Conservation (phyloP, 2,113 vertebrate species). For the Psettodes erumei region DNA sequence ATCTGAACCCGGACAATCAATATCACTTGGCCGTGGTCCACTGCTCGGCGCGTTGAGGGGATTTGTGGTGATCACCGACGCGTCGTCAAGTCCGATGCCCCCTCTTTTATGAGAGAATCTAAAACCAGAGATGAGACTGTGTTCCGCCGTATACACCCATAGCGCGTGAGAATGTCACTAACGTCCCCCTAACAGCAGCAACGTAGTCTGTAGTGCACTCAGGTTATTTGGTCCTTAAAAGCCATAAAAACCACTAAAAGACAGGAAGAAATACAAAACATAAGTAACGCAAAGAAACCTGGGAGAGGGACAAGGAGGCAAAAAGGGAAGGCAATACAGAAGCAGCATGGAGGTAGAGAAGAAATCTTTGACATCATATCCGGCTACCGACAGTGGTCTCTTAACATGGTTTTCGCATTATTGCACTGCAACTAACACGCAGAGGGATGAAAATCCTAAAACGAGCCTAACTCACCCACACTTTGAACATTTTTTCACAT, state of each 20-base stretch:
- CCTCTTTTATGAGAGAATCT: not conserved
- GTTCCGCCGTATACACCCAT: slow-evolving; percentile 16
- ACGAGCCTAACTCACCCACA: slow-evolving; percentile 34
- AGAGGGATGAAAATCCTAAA: slow-evolving; percentile 39
- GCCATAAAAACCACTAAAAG: slow-evolving; percentile 1
- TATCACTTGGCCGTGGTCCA: slow-evolving; percentile 1
- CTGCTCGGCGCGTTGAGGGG: not conserved
- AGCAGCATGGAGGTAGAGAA: slow-evolving; percentile 47
- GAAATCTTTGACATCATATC: slow-evolving; percentile 50
- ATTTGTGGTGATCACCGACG: not conserved
- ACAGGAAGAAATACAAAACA: not conserved
- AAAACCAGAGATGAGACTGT: slow-evolving; percentile 11
- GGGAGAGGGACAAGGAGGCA: no score
- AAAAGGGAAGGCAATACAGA: not conserved
- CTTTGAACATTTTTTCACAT: slow-evolving; percentile 58
- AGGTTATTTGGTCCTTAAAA: slow-evolving; percentile 67
- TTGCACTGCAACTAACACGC: slow-evolving; percentile 48
- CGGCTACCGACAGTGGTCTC: slow-evolving; percentile 49
- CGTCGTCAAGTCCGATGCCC: slow-evolving; percentile 10
- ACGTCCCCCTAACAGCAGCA: slow-evolving; percentile 3
- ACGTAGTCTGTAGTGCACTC: not conserved
- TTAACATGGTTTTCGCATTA: slow-evolving; percentile 45
- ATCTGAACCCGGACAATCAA: not conserved
- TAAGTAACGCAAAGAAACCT: not conserved
- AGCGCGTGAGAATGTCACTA: not conserved